Base-by-base conservation (phyloP, 2,888 invertebrate genomes). In the Tuta absoluta region DNA sequence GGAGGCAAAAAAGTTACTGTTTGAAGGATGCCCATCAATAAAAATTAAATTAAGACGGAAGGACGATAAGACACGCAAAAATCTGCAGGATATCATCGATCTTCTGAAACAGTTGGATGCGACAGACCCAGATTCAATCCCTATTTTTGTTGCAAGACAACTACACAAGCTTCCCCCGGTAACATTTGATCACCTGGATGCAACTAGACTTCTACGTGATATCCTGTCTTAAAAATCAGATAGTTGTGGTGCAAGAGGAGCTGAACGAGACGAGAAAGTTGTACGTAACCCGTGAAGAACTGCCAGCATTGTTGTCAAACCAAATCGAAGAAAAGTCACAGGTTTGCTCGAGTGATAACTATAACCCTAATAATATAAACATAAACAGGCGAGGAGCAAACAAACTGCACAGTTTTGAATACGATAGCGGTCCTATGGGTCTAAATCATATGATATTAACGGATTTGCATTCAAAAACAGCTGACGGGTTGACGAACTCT, bases 121-220 rank as follows among this genome's bases (percentile, higher is more conserved):
- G 28, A 48, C 61, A 0, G 63, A 62, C 1, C 58, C 65, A 5
- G 49, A 65, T 5, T 7, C 21, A 1, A 4, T 65, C 2, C 65
- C 65, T 5, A 56, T 53, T 0, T 65, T 65, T 28, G 65, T 63
- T 1, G 59, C 65, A 37, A 21, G 14, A 1, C 28, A 59, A 12
- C 41, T 65, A 8, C 28, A 59, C 0, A 59, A 51, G 28, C 28
- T 65, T 2, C 63, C 65, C 10, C n/a, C n/a, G n/a, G n/a, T n/a
- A n/a, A n/a, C n/a, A n/a, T n/a, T n/a, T n/a, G n/a, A n/a, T n/a
- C n/a, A 66, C n/a, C 12, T 63, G 8, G 63, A 66, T 23, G 61
- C 49, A 8, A 61, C 59, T 0, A 28, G 48, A 5, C 14, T 66
- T 3, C 38, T 63, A 12, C 60, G 56, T 17, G 62, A 63, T 23